These are phyloP conservation scores for Hemitrygon akajei DNA, from an alignment of 2,797 vertebrate genomes.

Conservation along the genomic window DNA sequence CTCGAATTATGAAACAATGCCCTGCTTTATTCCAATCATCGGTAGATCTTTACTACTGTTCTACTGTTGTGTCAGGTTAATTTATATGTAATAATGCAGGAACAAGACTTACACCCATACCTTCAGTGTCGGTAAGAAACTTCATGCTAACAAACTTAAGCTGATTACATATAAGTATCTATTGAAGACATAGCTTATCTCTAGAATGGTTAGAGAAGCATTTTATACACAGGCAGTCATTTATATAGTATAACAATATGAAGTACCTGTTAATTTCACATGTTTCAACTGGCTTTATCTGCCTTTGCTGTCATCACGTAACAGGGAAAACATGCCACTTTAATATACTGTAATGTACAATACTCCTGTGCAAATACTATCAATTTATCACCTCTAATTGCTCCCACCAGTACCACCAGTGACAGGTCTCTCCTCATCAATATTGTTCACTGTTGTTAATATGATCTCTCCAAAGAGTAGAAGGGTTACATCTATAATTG, in stretches of 20 bases:
- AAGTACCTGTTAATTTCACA: not conserved
- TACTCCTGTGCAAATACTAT: slow-evolving; percentile 15
- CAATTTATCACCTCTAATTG: slow-evolving; percentile 12
- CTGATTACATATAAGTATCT: not conserved
- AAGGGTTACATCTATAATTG: slow-evolving; percentile 19
- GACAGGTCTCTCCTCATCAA: slow-evolving; percentile 22
- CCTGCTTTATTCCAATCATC: not conserved
- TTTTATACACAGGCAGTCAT: not conserved
- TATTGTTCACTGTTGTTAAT: slow-evolving; percentile 11
- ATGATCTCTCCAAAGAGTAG: not conserved
- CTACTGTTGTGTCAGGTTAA: not conserved
- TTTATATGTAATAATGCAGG: not conserved
- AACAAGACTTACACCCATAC: not conserved
- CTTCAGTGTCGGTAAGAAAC: not conserved
- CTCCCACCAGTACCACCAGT: slow-evolving; percentile 1
- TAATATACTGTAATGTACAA: not conserved
- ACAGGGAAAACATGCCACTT: not conserved
- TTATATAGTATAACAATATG: not conserved
- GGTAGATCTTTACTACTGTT: not conserved
- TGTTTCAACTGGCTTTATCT: not conserved
- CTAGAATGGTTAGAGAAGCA: not conserved
- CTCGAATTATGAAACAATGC: not conserved
- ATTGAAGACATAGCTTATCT: not conserved
- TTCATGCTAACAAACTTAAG: not conserved
- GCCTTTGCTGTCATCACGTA: not conserved